Base-by-base conservation (phyloP, 2,113 vertebrate species). In the Silurus meridionalis region DNA sequence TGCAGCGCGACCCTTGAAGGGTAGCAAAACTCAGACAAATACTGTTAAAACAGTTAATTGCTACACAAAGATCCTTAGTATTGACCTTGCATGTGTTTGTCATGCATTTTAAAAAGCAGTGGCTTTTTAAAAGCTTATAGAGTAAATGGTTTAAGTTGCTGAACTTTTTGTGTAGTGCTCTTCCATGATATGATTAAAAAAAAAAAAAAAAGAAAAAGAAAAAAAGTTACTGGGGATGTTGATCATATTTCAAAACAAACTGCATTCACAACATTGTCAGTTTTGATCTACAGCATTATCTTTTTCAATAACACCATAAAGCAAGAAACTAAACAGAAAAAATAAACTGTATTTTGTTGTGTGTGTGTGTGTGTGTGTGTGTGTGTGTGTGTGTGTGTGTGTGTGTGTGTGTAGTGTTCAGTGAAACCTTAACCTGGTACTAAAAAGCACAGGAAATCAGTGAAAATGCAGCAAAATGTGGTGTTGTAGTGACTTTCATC, bases 1-100 rank as follows among this genome's bases (percentile, higher is more conserved):
- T 94, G 91, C 92, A 96, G 94, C 94, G 94, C 90, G 91, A 94
- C 84, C 90, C 91, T 93, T 88, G 89, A 80, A 92, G 90, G 92
- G 92, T 85, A 81, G 90, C 90, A 90, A 90, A 92, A 90, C 86
- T 89, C 61, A 86, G 72, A 89, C 85, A 88, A 88, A 89, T 85
- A 92, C 91, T 90, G 87, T 92, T 88, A 90, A 92, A 94, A 93
- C 89, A 89, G 90, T 82, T 48, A 89, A 72, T 89, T 81, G 86
- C 83, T 88, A 90, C 86, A 91, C 75, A 90, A 83, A 85, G 37
- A 81, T 87, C 85, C 84, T 66, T 78, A 83, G 63, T 82, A 46
- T 84, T 89, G 67, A 87, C 77, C 82, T 85, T 85, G 83, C 85
- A 89, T 87, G 83, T 86, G 85, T 83, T 66, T 86, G 80, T 87